phyloP scores from a whole-genome alignment of 2,888 invertebrate genomes.

The Tenthredo amoena region DNA sequence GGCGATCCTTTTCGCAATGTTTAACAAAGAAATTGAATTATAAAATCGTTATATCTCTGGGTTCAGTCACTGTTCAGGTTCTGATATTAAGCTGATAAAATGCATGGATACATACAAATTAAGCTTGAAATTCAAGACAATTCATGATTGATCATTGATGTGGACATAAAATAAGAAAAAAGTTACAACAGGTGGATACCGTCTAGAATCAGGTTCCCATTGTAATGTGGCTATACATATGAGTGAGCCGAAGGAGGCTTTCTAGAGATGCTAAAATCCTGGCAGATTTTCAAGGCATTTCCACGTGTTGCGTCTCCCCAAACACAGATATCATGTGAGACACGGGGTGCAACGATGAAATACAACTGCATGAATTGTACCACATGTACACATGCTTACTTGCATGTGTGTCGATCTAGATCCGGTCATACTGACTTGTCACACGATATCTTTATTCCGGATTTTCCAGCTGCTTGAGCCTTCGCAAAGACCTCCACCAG shows the following conservation, averaged over 20 bases:
- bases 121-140: background rate
- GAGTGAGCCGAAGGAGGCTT: conserved; percentile 54
- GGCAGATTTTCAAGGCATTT: conserved; percentile 62
- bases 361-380: background rate
- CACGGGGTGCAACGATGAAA: background rate
- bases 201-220: conserved; percentile 63
- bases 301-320: conserved; percentile 67
- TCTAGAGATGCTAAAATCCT: conserved; percentile 64
- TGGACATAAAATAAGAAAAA: background rate
- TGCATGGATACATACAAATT: background rate
- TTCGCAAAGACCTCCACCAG: conserved; percentile 62
- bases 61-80: background rate
- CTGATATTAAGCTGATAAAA: background rate
- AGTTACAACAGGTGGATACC: conserved; percentile 57
- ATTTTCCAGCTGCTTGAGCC: conserved; percentile 1
- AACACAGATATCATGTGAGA: conserved; percentile 54
- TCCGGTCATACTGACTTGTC: conserved; percentile 2
- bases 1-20: background rate
- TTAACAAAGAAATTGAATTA: background rate
- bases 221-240: background rate
- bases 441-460: conserved; percentile 15
- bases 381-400: background rate
- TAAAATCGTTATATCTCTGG: background rate
- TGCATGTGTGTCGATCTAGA: background rate
- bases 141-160: background rate